Conservation (phyloP, 2,888 invertebrate species). For the Psylliodes chrysocephalus region DNA sequence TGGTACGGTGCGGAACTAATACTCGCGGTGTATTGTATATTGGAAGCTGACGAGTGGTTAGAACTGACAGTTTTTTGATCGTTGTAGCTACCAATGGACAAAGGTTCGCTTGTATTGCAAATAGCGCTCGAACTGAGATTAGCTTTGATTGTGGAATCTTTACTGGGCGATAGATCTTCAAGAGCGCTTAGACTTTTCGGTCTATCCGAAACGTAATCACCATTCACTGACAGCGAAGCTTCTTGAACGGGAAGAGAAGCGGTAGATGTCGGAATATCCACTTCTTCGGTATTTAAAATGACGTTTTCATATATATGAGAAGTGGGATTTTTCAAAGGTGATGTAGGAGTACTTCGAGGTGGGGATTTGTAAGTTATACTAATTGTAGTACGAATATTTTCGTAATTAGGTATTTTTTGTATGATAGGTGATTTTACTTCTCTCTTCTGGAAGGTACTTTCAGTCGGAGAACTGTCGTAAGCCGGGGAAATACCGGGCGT, state of each 20-base stretch:
- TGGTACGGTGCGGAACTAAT: conserved; percentile 54
- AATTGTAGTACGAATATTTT: conserved; percentile 73
- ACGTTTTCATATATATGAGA: conserved; percentile 69
- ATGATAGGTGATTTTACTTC: conserved; percentile 35
- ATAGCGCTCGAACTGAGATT: conserved; percentile 56
- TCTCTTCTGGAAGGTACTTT: conserved; percentile 46
- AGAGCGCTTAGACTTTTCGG: conserved; percentile 62
- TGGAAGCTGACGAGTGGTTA: conserved; percentile 54
- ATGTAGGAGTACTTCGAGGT: conserved; percentile 61
- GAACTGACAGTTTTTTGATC: conserved; percentile 52
- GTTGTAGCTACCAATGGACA: conserved; percentile 49
- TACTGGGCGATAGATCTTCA: conserved; percentile 52
- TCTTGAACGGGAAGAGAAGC: conserved; percentile 70
- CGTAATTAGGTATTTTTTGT: conserved; percentile 57
- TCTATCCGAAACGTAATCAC: conserved; percentile 45
- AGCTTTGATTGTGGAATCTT: conserved; percentile 49
- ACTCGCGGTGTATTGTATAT: conserved; percentile 56
- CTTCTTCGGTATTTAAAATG: conserved; percentile 67
- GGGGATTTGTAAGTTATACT: conserved; percentile 79
- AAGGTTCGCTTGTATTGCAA: conserved; percentile 55
- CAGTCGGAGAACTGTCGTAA: conserved; percentile 46
- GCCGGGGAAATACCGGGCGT: conserved; percentile 57
- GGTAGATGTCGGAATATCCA: conserved; percentile 67
- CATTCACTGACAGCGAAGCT: conserved; percentile 61
- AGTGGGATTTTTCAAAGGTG: conserved; percentile 49